These are phyloP conservation scores for Heterocephalus glaber DNA, from an alignment of 2,113 vertebrate genomes.

Conservation along the genomic window DNA sequence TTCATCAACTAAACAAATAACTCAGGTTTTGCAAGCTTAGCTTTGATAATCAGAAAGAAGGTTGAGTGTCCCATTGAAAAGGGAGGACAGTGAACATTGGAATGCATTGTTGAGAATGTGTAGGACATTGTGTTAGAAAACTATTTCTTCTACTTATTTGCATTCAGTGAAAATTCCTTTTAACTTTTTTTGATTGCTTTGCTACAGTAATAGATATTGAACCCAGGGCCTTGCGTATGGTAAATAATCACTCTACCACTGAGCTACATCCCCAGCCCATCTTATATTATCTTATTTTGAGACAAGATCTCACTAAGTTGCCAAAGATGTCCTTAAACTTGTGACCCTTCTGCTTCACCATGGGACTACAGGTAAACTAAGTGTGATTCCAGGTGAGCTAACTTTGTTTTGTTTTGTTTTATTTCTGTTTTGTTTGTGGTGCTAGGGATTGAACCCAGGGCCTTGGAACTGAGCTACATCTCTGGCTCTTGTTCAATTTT, in stretches of 20 bases:
- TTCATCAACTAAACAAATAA: background rate
- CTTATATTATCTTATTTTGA: background rate
- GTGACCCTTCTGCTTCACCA: background rate
- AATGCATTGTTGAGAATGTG: background rate
- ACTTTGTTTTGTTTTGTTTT: background rate
- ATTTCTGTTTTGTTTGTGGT: background rate
- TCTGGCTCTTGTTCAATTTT: background rate
- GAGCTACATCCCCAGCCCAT: background rate
- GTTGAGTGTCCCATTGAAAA: background rate
- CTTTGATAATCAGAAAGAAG: constrained; percentile 5
- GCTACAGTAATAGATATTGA: background rate
- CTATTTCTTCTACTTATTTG: background rate
- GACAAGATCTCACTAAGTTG: background rate
- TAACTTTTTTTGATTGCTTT: background rate
- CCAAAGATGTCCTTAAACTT: background rate
- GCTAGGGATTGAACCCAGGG: background rate
- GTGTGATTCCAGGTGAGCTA: background rate
- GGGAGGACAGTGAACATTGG: background rate
- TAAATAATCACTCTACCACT: background rate
- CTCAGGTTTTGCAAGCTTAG: background rate
- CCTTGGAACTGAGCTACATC: background rate
- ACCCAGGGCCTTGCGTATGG: background rate
- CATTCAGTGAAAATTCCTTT: background rate
- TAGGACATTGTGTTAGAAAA: background rate
- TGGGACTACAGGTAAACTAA: background rate